Conservation (phyloP, 1,140 invertebrate species). For the Scaptomyza montana region DNA sequence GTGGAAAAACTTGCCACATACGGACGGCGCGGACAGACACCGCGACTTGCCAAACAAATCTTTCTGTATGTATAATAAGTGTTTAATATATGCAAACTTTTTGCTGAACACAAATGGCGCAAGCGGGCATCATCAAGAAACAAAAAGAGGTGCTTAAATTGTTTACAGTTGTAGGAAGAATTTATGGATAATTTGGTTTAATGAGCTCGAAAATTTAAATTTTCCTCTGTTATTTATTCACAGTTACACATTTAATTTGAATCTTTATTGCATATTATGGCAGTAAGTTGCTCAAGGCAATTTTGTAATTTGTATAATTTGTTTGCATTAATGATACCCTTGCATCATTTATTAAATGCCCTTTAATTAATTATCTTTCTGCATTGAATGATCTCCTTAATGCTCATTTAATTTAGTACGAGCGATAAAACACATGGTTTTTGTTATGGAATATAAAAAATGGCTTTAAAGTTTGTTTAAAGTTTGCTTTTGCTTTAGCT, state of each 20-base stretch:
- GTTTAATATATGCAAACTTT: conserved; percentile 61
- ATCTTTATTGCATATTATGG: conserved; percentile 69
- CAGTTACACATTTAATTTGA: conserved; percentile 36
- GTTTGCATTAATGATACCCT: conserved; percentile 12
- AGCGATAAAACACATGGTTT: neutral
- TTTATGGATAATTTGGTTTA: conserved; percentile 66
- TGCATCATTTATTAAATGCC: conserved; percentile 12
- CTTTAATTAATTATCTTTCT: neutral
- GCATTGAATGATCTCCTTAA: neutral
- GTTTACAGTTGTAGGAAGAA: conserved; percentile 33
- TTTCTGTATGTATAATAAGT: too few species aligned
- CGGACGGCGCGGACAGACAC: too few species aligned
- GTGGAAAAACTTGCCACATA: too few species aligned
- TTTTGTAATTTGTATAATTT: conserved; percentile 2
- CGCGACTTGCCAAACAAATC: too few species aligned
- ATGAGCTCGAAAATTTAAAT: conserved; percentile 43
- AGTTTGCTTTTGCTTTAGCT: too few species aligned
- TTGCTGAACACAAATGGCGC: conserved; percentile 65
- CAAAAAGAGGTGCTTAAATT: conserved; percentile 18
- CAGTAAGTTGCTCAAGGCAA: conserved; percentile 57
- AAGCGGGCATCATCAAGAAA: conserved; percentile 9
- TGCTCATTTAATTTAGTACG: neutral
- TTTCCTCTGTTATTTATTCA: conserved; percentile 34
- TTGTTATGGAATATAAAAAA: too few species aligned
- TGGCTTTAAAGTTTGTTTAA: too few species aligned